Percentiles rank a stretch among this genome's conserved stretches.
Conservation (phyloP, 1,140 invertebrate genomes). For the Aphelenchoides besseyi region DNA sequence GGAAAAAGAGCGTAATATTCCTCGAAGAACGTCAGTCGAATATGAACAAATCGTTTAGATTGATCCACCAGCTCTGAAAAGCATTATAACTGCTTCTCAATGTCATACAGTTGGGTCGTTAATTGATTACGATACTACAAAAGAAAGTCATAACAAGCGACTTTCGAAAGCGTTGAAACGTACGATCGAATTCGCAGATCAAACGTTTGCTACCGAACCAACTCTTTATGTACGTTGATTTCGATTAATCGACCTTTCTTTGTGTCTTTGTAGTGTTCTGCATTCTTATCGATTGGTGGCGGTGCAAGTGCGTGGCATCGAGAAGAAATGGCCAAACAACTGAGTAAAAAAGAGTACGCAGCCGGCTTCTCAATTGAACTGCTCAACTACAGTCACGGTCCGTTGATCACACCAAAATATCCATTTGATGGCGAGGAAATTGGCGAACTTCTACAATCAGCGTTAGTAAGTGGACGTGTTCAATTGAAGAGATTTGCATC, state of each 20-base stretch:
- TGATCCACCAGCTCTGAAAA: neutral
- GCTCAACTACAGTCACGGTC: neutral
- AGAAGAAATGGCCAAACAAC: neutral
- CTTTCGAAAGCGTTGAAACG: constrained; percentile 30
- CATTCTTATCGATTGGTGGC: neutral
- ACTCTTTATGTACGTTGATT: neutral
- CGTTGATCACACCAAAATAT: neutral
- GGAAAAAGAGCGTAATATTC: constrained; percentile 23
- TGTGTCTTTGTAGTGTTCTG: constrained; percentile 11
- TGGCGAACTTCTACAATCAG: constrained; percentile 3
- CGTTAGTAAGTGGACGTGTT: constrained; percentile 18
- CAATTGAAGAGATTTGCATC: constrained; percentile 17
- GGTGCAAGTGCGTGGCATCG: constrained; percentile 13
- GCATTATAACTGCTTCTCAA: neutral
- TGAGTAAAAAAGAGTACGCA: neutral
- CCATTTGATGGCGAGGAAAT: constrained; percentile 27
- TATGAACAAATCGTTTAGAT: neutral
- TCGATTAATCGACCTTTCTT: constrained; percentile 21
- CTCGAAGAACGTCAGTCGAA: neutral
- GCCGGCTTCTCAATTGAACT: constrained; percentile 26
- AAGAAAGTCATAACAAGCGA: constrained; percentile 29
- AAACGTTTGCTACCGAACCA: neutral
- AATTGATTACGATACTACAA: constrained; percentile 37
- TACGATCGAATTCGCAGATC: constrained; percentile 23
- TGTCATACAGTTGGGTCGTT: constrained; percentile 23